A percentile compares a stretch with the other conserved stretches of the same genome.
phyloP scores from a whole-genome alignment of 2,888 invertebrate species.

The Diarsia mendica region DNA sequence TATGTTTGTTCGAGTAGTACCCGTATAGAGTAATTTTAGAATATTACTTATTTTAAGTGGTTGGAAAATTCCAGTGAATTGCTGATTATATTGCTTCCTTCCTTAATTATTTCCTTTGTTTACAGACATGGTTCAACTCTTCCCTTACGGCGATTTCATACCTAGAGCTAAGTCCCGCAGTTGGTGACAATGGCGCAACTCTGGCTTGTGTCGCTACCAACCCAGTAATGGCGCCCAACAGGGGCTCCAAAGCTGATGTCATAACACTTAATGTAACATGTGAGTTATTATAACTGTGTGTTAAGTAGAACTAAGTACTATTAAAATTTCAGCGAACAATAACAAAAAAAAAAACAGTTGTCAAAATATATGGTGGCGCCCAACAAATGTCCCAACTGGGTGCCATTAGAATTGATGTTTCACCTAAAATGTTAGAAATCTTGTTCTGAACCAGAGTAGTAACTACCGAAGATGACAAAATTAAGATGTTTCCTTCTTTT shows the following conservation, averaged over 20 bases:
- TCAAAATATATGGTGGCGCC: slow-evolving; percentile 77
- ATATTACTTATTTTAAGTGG: slow-evolving; percentile 26
- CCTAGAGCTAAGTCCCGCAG: slow-evolving; percentile 81
- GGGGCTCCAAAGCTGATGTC: slow-evolving; percentile 86
- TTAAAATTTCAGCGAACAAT: slow-evolving; percentile 52
- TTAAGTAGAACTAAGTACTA: slow-evolving; percentile 37
- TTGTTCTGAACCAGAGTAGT: slow-evolving; percentile 28
- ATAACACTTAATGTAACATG: slow-evolving; percentile 88
- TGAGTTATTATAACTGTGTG: slow-evolving; percentile 79
- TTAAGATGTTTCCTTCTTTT: not conserved
- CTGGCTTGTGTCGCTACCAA: slow-evolving; percentile 88
- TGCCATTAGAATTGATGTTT: slow-evolving; percentile 80
- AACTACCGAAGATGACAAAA: slow-evolving; percentile 62
- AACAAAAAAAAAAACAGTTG: not conserved
- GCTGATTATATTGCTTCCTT: not conserved
- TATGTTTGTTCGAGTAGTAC: slow-evolving; percentile 30
- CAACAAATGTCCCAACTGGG: slow-evolving; percentile 70
- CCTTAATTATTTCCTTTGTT: not conserved
- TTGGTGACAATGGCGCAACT: slow-evolving; percentile 83
- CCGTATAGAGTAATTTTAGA: slow-evolving; percentile 10
- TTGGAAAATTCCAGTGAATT: not conserved
- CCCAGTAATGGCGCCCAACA: slow-evolving; percentile 83
- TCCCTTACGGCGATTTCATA: slow-evolving; percentile 81
- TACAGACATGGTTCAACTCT: slow-evolving; percentile 81
- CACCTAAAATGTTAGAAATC: slow-evolving; percentile 83